phyloP scores from a whole-genome alignment of 2,797 vertebrate species.

The Morelia viridis region DNA sequence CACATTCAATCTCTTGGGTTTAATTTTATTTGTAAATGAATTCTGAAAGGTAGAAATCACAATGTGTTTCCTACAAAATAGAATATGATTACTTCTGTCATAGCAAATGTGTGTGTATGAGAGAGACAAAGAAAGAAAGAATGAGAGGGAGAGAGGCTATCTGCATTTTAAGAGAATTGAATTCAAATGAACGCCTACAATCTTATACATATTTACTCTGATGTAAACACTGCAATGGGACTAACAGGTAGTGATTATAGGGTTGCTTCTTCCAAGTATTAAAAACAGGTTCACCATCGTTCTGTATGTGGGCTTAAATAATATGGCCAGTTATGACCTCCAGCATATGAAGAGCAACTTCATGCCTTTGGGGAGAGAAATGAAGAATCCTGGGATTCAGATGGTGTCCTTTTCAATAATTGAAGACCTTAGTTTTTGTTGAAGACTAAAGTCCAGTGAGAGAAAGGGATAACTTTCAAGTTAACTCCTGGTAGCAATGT shows the following conservation, averaged over 20 bases:
- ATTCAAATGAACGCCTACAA: conserved; percentile 29
- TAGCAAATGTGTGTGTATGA: not conserved
- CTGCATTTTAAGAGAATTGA: not conserved
- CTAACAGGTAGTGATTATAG: not conserved
- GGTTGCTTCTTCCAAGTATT: not conserved
- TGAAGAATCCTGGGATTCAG: not conserved
- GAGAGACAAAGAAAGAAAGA: not conserved
- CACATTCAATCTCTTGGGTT: conserved; percentile 23
- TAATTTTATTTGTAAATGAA: not conserved
- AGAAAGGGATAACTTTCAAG: not conserved
- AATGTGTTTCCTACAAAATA: conserved; percentile 18
- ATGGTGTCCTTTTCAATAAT: not conserved
- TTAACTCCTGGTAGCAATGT: not conserved
- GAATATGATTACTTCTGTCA: conserved; percentile 31
- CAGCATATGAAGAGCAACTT: not conserved
- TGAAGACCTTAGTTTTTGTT: not conserved
- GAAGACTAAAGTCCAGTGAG: not conserved
- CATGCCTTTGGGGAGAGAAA: not conserved
- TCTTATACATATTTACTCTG: not conserved
- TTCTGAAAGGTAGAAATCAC: conserved; percentile 8
- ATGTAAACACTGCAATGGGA: not conserved
- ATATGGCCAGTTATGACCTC: not conserved
- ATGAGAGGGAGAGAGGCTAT: not conserved
- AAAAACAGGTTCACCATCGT: not conserved
- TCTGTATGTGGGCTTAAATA: not conserved